Evolutionary conservation across 2,888 invertebrate genomes (phyloP).

Genomic region (Drosophila pullipes): DNA sequence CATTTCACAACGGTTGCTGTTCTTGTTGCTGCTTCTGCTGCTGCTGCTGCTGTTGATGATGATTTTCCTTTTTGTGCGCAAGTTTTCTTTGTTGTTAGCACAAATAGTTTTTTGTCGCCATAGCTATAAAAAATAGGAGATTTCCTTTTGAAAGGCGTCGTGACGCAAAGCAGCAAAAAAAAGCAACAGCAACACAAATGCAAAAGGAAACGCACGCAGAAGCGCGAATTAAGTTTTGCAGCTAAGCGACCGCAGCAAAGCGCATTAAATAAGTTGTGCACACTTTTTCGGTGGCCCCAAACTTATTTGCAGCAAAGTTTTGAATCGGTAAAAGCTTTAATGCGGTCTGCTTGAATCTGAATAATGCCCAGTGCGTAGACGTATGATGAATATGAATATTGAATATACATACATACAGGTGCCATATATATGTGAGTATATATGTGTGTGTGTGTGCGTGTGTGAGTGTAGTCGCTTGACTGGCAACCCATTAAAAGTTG

Average conservation of each 20-base stretch:
- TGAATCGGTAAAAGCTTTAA: constrained; percentile 71
- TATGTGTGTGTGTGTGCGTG: constrained; percentile 22
- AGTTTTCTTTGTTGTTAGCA: constrained; percentile 80
- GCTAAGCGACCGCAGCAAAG: constrained; percentile 75
- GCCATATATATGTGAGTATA: neutral
- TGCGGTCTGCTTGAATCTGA: constrained; percentile 19
- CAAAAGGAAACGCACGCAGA: constrained; percentile 4
- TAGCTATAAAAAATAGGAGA: constrained; percentile 69
- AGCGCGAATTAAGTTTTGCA: constrained; percentile 69
- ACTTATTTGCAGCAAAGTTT: constrained; percentile 39
- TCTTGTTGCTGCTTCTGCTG: constrained; percentile 10
- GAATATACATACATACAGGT: constrained; percentile 46
- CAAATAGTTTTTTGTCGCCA: constrained; percentile 77
- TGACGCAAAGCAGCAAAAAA: constrained; percentile 38
- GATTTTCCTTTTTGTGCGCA: constrained; percentile 73
- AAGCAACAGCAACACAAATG: constrained; percentile 16
- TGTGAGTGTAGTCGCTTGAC: constrained; percentile 33
- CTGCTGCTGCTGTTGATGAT: constrained; percentile 57
- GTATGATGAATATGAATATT: constrained; percentile 69
- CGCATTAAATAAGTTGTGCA: constrained; percentile 68
- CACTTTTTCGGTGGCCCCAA: neutral
- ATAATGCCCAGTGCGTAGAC: constrained; percentile 43
- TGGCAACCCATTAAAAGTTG: constrained; percentile 69
- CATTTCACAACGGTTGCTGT: constrained; percentile 37
- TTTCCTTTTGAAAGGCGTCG: constrained; percentile 68